Evolutionary conservation across 2,113 vertebrate genomes (phyloP).

Genomic region (Lampris incognitus): DNA sequence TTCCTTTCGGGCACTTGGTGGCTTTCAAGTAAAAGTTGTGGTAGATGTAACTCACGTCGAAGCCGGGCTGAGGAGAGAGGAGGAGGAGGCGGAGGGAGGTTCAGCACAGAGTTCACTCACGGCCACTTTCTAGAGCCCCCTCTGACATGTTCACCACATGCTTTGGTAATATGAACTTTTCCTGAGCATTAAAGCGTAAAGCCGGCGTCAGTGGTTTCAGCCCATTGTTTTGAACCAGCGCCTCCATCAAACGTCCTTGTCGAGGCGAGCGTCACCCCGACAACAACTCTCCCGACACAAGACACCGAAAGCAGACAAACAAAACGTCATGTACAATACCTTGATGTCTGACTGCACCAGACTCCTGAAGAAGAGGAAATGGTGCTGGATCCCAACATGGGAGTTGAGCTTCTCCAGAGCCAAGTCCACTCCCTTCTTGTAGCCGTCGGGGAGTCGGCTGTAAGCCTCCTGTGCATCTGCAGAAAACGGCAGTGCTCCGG

Average conservation of each 20-base stretch:
- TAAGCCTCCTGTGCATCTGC: slow-evolving; percentile 51
- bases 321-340: slow-evolving; percentile 53
- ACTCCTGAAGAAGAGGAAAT: slow-evolving; percentile 76
- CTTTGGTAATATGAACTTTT: not conserved
- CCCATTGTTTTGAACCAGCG: no score
- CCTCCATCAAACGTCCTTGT: no score
- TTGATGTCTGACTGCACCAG: slow-evolving; percentile 56
- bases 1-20: slow-evolving; percentile 75
- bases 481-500: slow-evolving; percentile 27
- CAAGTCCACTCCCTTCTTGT: slow-evolving; percentile 76
- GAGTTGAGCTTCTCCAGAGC: slow-evolving; percentile 68
- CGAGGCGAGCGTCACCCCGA: no score
- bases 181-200: not conserved
- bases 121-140: no score
- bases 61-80: slow-evolving; percentile 67
- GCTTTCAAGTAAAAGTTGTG: slow-evolving; percentile 80
- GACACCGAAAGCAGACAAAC: not conserved
- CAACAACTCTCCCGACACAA: not conserved
- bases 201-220: no score
- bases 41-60: slow-evolving; percentile 69
- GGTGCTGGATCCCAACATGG: slow-evolving; percentile 55
- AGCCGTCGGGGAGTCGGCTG: slow-evolving; percentile 51
- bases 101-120: no score
- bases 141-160: not conserved
- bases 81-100: not conserved